phyloP scores from a whole-genome alignment of 2,888 invertebrate species.

The Dysmachus trigonus region DNA sequence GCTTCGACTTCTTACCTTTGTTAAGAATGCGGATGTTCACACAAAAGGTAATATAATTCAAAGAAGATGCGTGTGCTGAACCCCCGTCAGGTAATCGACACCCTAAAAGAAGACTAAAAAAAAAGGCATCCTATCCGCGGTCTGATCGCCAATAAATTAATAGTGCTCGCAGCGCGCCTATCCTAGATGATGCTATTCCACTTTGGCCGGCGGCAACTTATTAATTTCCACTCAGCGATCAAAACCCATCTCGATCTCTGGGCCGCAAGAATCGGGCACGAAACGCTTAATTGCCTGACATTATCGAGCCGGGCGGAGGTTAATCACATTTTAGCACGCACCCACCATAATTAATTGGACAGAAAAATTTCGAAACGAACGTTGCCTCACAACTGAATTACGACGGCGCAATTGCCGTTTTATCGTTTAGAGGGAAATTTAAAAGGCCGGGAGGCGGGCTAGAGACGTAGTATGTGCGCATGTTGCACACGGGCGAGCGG shows the following conservation, averaged over 20 bases:
- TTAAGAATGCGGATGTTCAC: background rate
- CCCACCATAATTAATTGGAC: conserved; percentile 39
- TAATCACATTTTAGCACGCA: conserved; percentile 39
- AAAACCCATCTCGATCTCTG: background rate
- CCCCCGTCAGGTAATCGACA: background rate
- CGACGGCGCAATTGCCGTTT: background rate
- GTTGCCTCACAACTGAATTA: conserved; percentile 1
- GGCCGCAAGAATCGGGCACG: background rate
- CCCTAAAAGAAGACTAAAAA: background rate
- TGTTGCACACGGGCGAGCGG: background rate
- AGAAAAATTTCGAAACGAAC: conserved; percentile 11
- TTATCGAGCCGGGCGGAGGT: conserved; percentile 31
- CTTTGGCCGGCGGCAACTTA: background rate
- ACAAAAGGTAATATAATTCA: background rate
- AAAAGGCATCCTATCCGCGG: background rate
- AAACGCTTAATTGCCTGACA: conserved; percentile 24
- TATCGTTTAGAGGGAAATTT: background rate
- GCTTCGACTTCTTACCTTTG: background rate
- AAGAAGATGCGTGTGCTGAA: background rate
- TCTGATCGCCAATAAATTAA: background rate
- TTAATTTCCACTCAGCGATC: conserved; percentile 11
- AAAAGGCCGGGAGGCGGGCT: background rate
- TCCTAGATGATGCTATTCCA: background rate
- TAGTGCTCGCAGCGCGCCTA: background rate
- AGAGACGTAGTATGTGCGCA: background rate